These are phyloP conservation scores for Carpatolechia fugitivella DNA, from an alignment of 2,888 invertebrate genomes.

Conservation along the genomic window DNA sequence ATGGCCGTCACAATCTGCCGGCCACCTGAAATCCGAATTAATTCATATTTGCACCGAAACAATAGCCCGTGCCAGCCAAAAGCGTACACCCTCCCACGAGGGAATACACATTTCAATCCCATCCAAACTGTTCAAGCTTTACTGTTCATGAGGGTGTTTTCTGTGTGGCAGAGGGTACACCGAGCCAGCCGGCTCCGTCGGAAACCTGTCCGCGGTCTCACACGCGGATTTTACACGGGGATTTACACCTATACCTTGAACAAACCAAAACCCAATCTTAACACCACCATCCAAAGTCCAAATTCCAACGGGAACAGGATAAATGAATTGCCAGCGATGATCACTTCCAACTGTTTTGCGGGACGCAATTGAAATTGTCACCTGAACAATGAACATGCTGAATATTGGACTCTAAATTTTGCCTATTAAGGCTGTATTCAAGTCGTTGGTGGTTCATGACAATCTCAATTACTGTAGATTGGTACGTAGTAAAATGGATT, in stretches of 20 bases:
- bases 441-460: constrained; percentile 7
- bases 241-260: constrained; percentile 45
- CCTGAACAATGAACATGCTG: constrained; percentile 46
- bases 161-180: constrained; percentile 1
- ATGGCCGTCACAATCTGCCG: constrained; percentile 44
- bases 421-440: constrained; percentile 27
- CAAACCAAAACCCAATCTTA: constrained; percentile 27
- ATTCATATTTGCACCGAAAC: constrained; percentile 59
- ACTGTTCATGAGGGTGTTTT: background rate
- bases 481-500: constrained; percentile 17
- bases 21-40: constrained; percentile 62
- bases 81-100: background rate
- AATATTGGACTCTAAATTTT: constrained; percentile 37
- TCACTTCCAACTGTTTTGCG: constrained; percentile 55
- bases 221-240: constrained; percentile 58
- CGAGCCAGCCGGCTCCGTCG: constrained; percentile 35
- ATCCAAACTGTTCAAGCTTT: constrained; percentile 11
- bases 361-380: constrained; percentile 64
- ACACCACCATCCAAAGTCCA: constrained; percentile 28
- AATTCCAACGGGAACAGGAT: constrained; percentile 26
- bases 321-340: constrained; percentile 49
- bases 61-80: constrained; percentile 31
- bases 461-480: constrained; percentile 7
- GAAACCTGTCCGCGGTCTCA: constrained; percentile 60
- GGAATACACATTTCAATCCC: constrained; percentile 1